These are phyloP conservation scores for Ostrea denselamellosa DNA, from an alignment of 1,140 invertebrate genomes.

Conservation along the genomic window DNA sequence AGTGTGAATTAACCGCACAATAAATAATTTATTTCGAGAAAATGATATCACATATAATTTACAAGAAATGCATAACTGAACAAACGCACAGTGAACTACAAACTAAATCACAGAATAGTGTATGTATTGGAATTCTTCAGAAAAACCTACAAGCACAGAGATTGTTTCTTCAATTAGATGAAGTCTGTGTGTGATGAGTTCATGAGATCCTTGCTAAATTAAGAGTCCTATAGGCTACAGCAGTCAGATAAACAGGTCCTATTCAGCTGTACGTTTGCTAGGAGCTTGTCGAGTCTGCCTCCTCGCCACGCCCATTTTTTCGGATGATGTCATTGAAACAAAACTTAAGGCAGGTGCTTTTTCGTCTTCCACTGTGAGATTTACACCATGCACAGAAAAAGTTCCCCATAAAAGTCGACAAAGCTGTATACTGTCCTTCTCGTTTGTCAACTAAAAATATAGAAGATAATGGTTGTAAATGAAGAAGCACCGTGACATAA, in stretches of 20 bases:
- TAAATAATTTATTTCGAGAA: neutral
- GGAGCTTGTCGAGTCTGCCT: neutral
- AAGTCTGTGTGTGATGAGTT: neutral
- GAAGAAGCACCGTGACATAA: too few relatives aligned
- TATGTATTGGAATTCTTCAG: neutral
- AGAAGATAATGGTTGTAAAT: too few relatives aligned
- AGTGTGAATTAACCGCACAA: neutral
- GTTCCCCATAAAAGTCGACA: constrained; percentile 17
- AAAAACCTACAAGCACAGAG: neutral
- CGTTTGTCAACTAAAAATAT: neutral
- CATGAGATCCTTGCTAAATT: neutral
- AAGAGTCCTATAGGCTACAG: too few relatives aligned
- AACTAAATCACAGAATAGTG: neutral
- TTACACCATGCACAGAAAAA: constrained; percentile 32
- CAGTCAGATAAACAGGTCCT: too few relatives aligned
- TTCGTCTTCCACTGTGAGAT: neutral
- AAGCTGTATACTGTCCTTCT: neutral
- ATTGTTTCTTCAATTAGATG: neutral
- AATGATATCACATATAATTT: neutral
- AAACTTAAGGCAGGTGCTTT: constrained; percentile 18
- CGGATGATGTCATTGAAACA: constrained; percentile 22
- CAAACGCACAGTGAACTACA: neutral
- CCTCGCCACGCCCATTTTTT: neutral
- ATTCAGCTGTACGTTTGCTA: neutral
- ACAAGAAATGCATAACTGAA: neutral